Conservation (phyloP, 2,113 vertebrate genomes). For the Embiotoca jacksoni region DNA sequence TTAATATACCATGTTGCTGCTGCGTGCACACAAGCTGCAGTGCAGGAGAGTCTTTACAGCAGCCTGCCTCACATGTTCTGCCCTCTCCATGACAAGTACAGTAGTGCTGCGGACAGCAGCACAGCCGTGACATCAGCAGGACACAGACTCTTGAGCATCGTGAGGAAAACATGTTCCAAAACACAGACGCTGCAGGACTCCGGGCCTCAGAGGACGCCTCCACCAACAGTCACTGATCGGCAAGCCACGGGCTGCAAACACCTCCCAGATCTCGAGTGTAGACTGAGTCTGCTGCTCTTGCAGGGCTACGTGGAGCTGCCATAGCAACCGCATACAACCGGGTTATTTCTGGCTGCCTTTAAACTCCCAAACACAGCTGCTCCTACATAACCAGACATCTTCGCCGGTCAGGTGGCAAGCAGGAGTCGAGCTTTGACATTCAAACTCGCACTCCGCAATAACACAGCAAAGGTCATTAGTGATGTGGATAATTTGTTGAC, state of each 20-base stretch:
- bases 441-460: slow-evolving; percentile 37
- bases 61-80: slow-evolving; percentile 65
- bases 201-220: slow-evolving; percentile 28
- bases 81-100: slow-evolving; percentile 72
- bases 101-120: slow-evolving; percentile 54
- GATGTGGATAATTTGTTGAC: slow-evolving; percentile 65
- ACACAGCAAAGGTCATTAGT: slow-evolving; percentile 55
- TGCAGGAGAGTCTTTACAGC: slow-evolving; percentile 68
- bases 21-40: slow-evolving; percentile 45
- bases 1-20: slow-evolving; percentile 73
- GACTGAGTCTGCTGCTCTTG: slow-evolving; percentile 32
- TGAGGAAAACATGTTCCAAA: slow-evolving; percentile 44
- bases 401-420: slow-evolving; percentile 44
- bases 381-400: slow-evolving; percentile 60
- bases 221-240: slow-evolving; percentile 18
- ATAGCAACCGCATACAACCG: slow-evolving; percentile 71
- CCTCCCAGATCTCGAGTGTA: slow-evolving; percentile 25
- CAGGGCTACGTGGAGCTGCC: slow-evolving; percentile 63
- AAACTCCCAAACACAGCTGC: slow-evolving; percentile 75
- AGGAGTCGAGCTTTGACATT: slow-evolving; percentile 62
- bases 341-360: slow-evolving; percentile 71
- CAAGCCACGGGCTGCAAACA: slow-evolving; percentile 8
- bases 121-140: slow-evolving; percentile 61
- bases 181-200: slow-evolving; percentile 21
- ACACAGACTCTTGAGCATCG: slow-evolving; percentile 20